Conservation (phyloP, 2,888 invertebrate genomes). For the Andrena marginata region DNA sequence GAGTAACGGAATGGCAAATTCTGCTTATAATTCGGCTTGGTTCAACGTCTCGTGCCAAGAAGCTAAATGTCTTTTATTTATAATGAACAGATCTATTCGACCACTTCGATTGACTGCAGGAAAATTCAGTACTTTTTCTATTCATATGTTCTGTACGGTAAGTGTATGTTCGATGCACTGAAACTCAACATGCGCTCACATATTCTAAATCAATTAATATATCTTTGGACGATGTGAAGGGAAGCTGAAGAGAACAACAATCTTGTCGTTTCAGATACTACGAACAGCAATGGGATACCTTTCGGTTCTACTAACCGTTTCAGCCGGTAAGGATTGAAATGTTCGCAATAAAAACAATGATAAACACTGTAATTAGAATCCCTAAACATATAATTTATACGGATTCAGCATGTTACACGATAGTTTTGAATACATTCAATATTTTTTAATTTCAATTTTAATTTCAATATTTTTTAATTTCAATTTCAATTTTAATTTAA, state of each 20-base stretch:
- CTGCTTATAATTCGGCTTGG: conserved; percentile 73
- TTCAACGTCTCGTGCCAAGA: conserved; percentile 62
- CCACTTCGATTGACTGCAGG: conserved; percentile 75
- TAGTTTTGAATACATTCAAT: too few species aligned
- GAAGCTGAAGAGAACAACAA: neutral
- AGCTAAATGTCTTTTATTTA: conserved; percentile 62
- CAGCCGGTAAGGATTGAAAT: conserved; percentile 11
- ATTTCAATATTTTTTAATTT: too few species aligned
- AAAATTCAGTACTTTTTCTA: conserved; percentile 74
- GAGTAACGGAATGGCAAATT: conserved; percentile 66
- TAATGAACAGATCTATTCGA: conserved; percentile 62
- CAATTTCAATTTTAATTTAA: conserved; percentile 35
- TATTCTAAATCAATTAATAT: too few species aligned
- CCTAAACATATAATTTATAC: neutral
- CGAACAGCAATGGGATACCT: conserved; percentile 68
- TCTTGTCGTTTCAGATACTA: conserved; percentile 50
- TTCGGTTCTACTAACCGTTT: conserved; percentile 65
- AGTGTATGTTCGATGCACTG: conserved; percentile 1
- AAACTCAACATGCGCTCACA: too few species aligned
- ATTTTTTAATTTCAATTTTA: too few species aligned
- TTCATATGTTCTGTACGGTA: conserved; percentile 72
- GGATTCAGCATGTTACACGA: too few species aligned
- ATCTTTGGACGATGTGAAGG: neutral
- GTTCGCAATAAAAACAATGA: too few species aligned
- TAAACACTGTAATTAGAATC: neutral